These are phyloP conservation scores for Pheosia gnoma DNA, from an alignment of 2,888 invertebrate species.

Conservation along the genomic window DNA sequence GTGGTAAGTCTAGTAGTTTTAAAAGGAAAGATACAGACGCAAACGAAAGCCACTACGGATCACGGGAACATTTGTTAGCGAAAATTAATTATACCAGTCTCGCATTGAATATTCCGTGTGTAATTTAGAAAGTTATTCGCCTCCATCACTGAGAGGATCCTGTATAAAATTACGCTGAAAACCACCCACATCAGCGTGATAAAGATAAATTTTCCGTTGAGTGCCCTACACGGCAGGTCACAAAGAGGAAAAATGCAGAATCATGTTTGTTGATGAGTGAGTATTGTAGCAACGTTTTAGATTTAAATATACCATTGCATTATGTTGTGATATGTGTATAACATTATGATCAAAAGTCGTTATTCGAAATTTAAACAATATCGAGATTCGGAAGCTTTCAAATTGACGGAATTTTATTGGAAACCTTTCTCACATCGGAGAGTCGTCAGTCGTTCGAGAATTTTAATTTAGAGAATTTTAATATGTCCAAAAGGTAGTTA, in stretches of 20 bases:
- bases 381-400: no score
- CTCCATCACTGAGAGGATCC: conserved; percentile 16
- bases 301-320: no score
- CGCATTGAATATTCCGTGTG: conserved; percentile 39
- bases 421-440: no score
- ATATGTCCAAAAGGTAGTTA: no score
- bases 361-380: no score
- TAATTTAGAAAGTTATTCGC: conserved; percentile 37
- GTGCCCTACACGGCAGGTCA: conserved; percentile 16
- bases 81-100: conserved; percentile 12
- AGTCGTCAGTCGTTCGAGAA: no score
- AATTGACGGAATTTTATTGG: no score
- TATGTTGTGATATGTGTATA: no score
- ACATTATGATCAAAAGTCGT: no score
- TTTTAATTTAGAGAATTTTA: no score
- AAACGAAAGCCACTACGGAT: neutral
- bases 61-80: conserved; percentile 12
- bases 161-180: conserved; percentile 34
- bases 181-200: conserved; percentile 23
- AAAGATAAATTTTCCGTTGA: conserved; percentile 28
- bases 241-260: conserved; percentile 24
- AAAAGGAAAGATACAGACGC: neutral
- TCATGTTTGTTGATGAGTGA: conserved; percentile 20
- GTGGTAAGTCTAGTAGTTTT: neutral
- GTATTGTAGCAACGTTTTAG: conserved; percentile 4